These are phyloP conservation scores for Latrodectus geometricus DNA, from an alignment of 1,140 invertebrate genomes.

Conservation along the genomic window DNA sequence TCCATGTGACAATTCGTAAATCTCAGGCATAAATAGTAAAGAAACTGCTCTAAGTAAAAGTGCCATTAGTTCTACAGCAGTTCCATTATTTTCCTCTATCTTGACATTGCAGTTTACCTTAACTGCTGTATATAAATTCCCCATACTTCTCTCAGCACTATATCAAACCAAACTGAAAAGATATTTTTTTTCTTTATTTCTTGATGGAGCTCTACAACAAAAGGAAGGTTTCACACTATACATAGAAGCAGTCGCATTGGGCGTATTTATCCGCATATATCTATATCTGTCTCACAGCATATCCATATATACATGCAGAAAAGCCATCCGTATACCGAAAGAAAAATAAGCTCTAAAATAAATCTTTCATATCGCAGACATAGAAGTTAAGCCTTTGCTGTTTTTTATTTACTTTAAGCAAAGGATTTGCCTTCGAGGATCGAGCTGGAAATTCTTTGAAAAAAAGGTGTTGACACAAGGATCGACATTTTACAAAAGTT, in stretches of 20 bases:
- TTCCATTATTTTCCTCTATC: slow-evolving; percentile 50
- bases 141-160: slow-evolving; percentile 27
- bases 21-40: neutral
- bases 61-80: slow-evolving; percentile 45
- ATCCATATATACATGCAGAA: slow-evolving; percentile 7
- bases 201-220: slow-evolving; percentile 8
- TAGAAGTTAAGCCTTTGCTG: slow-evolving; percentile 5
- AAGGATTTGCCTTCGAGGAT: slow-evolving; percentile 28
- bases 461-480: slow-evolving; percentile 47
- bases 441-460: neutral
- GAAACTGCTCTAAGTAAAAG: neutral
- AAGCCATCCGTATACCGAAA: neutral
- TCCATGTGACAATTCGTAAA: neutral
- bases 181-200: slow-evolving; percentile 10
- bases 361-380: slow-evolving; percentile 45
- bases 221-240: slow-evolving; percentile 34
- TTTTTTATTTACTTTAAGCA: slow-evolving; percentile 42
- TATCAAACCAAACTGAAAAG: slow-evolving; percentile 31
- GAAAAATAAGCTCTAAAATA: slow-evolving; percentile 27
- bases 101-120: slow-evolving; percentile 56
- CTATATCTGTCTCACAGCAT: neutral
- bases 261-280: slow-evolving; percentile 30
- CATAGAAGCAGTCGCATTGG: neutral
- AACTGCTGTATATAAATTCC: slow-evolving; percentile 49
- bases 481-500: slow-evolving; percentile 21